phyloP scores from a whole-genome alignment of 2,888 invertebrate species.

The Doris montereyensis region DNA sequence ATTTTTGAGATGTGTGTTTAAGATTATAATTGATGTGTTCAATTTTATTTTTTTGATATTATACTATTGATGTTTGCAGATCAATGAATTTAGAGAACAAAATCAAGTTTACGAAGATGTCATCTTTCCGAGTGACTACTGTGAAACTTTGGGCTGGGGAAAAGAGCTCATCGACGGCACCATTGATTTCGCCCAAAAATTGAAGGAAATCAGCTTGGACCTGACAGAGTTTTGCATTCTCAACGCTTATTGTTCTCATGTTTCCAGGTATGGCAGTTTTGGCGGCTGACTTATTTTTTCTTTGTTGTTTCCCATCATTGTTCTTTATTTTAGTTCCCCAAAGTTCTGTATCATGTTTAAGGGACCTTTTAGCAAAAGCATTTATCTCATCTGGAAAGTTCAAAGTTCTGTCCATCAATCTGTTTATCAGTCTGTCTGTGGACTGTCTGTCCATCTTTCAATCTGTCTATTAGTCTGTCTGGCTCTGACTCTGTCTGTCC shows the following conservation, averaged over 20 bases:
- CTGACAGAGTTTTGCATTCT: constrained; percentile 69
- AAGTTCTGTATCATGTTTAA: too few species aligned
- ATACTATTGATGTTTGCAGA: too few species aligned
- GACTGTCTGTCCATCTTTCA: too few species aligned
- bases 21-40: too few species aligned
- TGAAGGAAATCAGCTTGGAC: constrained; percentile 66
- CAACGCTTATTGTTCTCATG: constrained; percentile 70
- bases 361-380: too few species aligned
- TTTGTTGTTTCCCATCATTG: background rate
- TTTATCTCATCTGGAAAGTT: too few species aligned
- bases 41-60: too few species aligned
- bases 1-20: too few species aligned
- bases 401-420: too few species aligned
- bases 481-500: too few species aligned
- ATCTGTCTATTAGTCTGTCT: too few species aligned
- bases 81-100: constrained; percentile 64
- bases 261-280: constrained; percentile 72
- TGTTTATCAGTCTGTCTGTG: too few species aligned
- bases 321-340: background rate
- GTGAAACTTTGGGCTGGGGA: constrained; percentile 68
- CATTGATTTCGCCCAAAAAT: constrained; percentile 65
- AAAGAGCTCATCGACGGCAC: constrained; percentile 68
- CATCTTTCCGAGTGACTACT: constrained; percentile 59
- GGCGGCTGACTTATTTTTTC: background rate
- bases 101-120: constrained; percentile 69